Evolutionary conservation across 2,797 vertebrate genomes (phyloP).

Genomic region (Gobio occitaniae): DNA sequence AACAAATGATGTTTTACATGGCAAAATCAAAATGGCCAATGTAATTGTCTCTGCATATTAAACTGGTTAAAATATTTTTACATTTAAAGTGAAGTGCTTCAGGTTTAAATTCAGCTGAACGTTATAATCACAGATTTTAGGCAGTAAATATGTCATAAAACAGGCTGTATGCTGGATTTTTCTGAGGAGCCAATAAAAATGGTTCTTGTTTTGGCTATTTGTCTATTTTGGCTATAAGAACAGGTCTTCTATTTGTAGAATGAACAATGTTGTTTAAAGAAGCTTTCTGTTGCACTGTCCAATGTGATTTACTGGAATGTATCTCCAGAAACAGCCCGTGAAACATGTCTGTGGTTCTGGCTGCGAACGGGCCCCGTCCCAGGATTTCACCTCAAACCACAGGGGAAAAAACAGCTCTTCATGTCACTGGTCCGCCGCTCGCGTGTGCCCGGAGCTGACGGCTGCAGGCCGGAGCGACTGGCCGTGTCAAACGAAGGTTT

Average conservation of each 20-base stretch:
- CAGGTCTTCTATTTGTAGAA: constrained; percentile 17
- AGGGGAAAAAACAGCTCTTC: constrained; percentile 46
- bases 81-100: not conserved
- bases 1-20: not conserved
- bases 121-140: not conserved
- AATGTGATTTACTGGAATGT: constrained; percentile 53
- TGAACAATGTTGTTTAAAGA: constrained; percentile 39
- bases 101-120: not conserved
- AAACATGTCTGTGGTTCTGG: constrained; percentile 50
- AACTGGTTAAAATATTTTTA: not conserved
- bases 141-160: not conserved
- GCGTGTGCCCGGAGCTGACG: constrained; percentile 6
- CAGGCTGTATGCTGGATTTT: not conserved
- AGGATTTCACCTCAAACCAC: constrained; percentile 53
- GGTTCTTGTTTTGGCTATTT: not conserved
- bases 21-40: not conserved
- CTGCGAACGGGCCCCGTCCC: constrained; percentile 46
- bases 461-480: constrained; percentile 47
- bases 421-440: constrained; percentile 9
- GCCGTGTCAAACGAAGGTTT: constrained; percentile 43
- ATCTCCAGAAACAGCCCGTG: constrained; percentile 51
- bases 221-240: not conserved
- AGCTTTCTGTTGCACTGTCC: constrained; percentile 29
- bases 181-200: not conserved
- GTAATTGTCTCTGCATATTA: not conserved